Base-by-base conservation (phyloP, 2,113 vertebrate species). In the Seriola dumerili region DNA sequence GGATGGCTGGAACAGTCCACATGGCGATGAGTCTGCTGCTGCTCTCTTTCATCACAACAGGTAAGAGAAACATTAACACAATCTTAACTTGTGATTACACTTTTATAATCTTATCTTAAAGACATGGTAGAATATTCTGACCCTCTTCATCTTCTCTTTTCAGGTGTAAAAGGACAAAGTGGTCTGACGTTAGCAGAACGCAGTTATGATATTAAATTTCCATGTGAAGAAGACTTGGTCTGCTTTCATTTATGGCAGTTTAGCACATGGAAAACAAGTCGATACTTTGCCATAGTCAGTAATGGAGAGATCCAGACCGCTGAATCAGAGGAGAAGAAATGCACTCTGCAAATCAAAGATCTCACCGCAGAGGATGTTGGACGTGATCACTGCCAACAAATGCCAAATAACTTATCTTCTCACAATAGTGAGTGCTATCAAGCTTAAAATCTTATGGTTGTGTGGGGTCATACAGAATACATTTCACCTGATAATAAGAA, bases 241-340 rank as follows among this genome's bases (percentile, higher is more conserved):
- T 93, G 89, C 72, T 73, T 83, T 66, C 54, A 78, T 23, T 3
- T 63, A 4, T 86, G 72, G 79, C 19, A 40, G 21, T 0, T 75
- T 8, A 57, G 3, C 2, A 21, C 0, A 19, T 23, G 3, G 0
- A 0, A 12, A 29, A 32, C 0, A 5, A 58, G 9, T 7, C 21
- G 63, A 16, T 4, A 67, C 32, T 13, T 54, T 1, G 81, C 55
- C 1, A n/a, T 77, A 9, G 34, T 83, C 8, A 34, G 17, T 9
- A 72, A 86, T 13, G 84, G 73, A 32, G 14, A n/a, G 16, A 79
- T 88, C n/a, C 59, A 58, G 58, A 29, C 2, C 1, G 14, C 13
- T 36, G 1, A 11, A 13, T 13, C n/a, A 14, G 4, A 74, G 42
- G 1, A 7, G 0, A 16, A 78, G 5, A 32, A 66, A 55, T 92